A percentile compares a stretch with the other conserved stretches of the same genome.
These are phyloP conservation scores for Aphidoletes aphidimyza DNA, from an alignment of 2,888 invertebrate species.

Conservation along the genomic window DNA sequence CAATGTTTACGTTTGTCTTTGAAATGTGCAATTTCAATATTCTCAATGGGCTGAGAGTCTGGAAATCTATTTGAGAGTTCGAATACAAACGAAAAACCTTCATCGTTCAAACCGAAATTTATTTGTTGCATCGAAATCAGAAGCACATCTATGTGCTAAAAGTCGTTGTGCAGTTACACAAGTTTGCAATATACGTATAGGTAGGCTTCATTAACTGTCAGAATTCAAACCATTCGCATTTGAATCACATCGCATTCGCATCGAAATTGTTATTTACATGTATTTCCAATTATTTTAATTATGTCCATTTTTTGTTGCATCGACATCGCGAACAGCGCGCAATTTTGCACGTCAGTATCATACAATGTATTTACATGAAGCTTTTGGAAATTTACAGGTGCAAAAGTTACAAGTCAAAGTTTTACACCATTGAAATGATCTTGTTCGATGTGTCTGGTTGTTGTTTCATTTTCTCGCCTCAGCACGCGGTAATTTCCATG, in stretches of 20 bases:
- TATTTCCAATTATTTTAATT: conserved; percentile 43
- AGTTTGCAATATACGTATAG: neutral
- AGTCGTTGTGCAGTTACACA: neutral
- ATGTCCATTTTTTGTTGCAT: conserved; percentile 1
- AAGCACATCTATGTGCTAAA: neutral
- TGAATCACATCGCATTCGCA: conserved; percentile 4
- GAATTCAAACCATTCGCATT: neutral
- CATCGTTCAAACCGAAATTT: conserved; percentile 32
- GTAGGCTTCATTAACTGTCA: conserved; percentile 39
- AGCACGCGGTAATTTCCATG: no score
- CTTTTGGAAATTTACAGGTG: conserved; percentile 10
- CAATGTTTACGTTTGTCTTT: no score
- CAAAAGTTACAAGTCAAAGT: neutral
- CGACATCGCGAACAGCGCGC: neutral
- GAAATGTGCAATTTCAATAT: no score
- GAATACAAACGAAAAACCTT: neutral
- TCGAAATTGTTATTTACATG: conserved; percentile 1
- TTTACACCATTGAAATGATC: no score
- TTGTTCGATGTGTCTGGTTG: no score
- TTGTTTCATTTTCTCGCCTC: no score
- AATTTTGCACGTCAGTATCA: neutral
- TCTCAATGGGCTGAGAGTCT: no score
- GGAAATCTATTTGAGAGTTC: no score
- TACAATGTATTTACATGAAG: neutral
- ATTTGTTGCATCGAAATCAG: conserved; percentile 20